These are phyloP conservation scores for Sebastes minor DNA, from an alignment of 2,797 vertebrate species.

Conservation along the genomic window DNA sequence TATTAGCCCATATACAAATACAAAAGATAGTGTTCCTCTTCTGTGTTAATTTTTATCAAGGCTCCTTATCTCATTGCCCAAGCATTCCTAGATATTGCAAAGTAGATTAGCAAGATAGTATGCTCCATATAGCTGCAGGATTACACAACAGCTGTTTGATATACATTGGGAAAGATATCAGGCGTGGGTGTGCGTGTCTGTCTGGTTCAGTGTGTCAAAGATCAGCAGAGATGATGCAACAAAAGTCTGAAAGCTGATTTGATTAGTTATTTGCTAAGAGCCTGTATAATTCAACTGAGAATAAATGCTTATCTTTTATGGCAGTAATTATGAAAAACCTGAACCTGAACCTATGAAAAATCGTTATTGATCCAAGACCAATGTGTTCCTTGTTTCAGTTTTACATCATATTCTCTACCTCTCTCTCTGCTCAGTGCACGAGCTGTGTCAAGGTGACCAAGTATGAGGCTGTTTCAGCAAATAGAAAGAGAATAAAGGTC, in stretches of 20 bases:
- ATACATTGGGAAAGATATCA: neutral
- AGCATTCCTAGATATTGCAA: neutral
- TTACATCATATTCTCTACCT: neutral
- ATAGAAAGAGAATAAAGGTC: neutral
- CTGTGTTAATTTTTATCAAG: neutral
- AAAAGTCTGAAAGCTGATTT: neutral
- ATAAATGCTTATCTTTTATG: neutral
- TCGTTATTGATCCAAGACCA: neutral
- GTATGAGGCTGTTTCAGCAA: neutral
- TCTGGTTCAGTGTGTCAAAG: neutral
- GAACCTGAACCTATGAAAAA: too few species aligned
- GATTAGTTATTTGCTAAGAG: neutral
- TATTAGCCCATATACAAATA: neutral
- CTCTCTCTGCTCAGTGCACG: neutral
- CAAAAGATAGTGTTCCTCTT: neutral
- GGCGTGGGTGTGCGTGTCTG: neutral
- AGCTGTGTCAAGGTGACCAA: neutral
- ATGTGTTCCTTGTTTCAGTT: neutral
- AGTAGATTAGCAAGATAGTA: neutral
- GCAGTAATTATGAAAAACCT: neutral
- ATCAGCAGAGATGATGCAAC: neutral
- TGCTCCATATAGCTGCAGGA: neutral
- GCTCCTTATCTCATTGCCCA: slow-evolving; percentile 2
- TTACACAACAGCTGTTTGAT: neutral
- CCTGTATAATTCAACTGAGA: neutral